Evolutionary conservation across 1,140 invertebrate genomes (phyloP), one percentile per base, ranked within the genome.

Genomic region (Orius laevigatus): DNA sequence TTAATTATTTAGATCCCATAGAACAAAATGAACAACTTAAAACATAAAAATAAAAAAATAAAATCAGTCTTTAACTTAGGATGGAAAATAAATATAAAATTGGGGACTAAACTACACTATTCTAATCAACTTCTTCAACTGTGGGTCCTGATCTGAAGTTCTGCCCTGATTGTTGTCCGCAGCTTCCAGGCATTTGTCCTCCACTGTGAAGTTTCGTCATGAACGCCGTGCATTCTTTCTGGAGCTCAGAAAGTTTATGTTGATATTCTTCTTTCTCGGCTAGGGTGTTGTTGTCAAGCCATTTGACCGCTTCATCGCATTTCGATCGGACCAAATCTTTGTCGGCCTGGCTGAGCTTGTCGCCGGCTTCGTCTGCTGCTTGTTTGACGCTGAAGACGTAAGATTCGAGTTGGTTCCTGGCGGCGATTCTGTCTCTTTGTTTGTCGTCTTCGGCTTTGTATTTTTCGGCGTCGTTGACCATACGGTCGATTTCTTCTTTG

Each of bases 401-500:
- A 15, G 73, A 70, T 63, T 93, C 89, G 12, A 92, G 67, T 49
- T 73, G 69, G 61, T 93, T 93, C 54, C 84, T 79, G 2, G 77
- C 66, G 45, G 71, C 60, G 10, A 92, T 76, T 43, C 73, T 70
- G 44, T 78, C 70, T 45, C 68, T 56, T 32, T 44, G 31, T 16
- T 57, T 31, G 68, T 71, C 60, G 79, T 82, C 51, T 58, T 57
- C 56, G 77, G 78, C 56, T 42, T 53, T 56, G 45, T 57, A 58
- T 35, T 70, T 70, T 32, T 81, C 76, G 6, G 81, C 79, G 31
- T 84, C 81, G n/a, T 70, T 63, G 9, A 96, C 70, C 91, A 95
- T 96, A 25, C 79, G 70, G 57, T 94, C 87, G 55, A 95, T 95
- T 57, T 95, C 89, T 18, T 83, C 81, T 60, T 92, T 89, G 16